Conservation (phyloP, 2,888 invertebrate genomes). For the Epinotia brunnichana region DNA sequence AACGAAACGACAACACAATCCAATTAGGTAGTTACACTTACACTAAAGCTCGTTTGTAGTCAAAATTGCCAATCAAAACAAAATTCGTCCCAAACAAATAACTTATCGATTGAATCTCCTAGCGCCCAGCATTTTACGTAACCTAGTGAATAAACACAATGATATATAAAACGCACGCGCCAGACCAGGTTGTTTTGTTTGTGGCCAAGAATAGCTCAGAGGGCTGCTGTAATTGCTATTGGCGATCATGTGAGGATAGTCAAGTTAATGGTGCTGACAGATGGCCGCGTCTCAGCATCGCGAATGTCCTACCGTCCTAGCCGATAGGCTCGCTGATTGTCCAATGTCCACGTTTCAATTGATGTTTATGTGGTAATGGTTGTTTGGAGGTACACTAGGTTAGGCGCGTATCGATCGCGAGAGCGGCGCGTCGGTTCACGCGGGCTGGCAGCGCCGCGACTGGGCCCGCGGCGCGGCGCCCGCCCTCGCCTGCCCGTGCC, state of each 20-base stretch:
- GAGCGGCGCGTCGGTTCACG: conserved; percentile 63
- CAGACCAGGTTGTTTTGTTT: conserved; percentile 45
- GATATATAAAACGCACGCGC: conserved; percentile 49
- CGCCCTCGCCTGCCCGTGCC: conserved; percentile 56
- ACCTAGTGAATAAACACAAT: conserved; percentile 55
- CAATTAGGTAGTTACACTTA: not conserved
- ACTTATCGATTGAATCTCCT: conserved; percentile 70
- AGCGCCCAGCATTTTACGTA: conserved; percentile 69
- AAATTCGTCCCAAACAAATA: conserved; percentile 51
- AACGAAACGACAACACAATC: conserved; percentile 7
- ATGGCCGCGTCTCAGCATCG: conserved; percentile 54
- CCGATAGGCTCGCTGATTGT: not conserved
- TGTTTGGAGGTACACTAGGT: conserved; percentile 48
- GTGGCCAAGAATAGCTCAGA: conserved; percentile 60
- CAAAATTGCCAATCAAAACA: conserved; percentile 51
- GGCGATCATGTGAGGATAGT: conserved; percentile 69
- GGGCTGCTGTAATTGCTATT: conserved; percentile 53
- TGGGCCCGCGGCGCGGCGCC: conserved; percentile 60
- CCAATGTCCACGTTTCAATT: conserved; percentile 29
- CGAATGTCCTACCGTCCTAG: conserved; percentile 45
- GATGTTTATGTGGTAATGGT: conserved; percentile 39
- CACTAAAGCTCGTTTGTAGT: not conserved
- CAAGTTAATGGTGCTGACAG: conserved; percentile 64
- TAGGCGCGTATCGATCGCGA: conserved; percentile 70
- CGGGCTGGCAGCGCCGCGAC: conserved; percentile 81